A percentile compares a stretch with the other conserved stretches of the same genome.
Conservation (phyloP, 1,140 invertebrate species). For the Gryon sp. region DNA sequence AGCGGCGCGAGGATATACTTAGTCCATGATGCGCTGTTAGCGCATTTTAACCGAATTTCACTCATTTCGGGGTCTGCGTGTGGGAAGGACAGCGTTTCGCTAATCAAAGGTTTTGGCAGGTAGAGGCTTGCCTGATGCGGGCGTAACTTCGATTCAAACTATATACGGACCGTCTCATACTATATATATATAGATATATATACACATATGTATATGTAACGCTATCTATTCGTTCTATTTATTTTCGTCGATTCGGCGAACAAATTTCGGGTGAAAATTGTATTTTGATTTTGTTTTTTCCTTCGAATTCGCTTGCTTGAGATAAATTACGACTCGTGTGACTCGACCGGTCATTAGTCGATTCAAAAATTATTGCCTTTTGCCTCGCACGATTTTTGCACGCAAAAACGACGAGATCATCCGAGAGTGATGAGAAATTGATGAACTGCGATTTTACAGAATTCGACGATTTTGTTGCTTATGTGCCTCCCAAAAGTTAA, state of each 20-base stretch:
- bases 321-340: constrained; percentile 54
- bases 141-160: constrained; percentile 64
- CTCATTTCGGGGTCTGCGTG: constrained; percentile 73
- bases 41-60: constrained; percentile 74
- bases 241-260: constrained; percentile 53
- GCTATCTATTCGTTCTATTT: constrained; percentile 46
- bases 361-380: constrained; percentile 55
- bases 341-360: constrained; percentile 47
- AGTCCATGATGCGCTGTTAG: constrained; percentile 71
- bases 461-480: constrained; percentile 29
- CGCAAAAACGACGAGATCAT: constrained; percentile 26
- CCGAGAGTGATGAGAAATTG: constrained; percentile 49
- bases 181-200: too few species aligned
- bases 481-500: not conserved
- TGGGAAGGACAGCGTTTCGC: constrained; percentile 76
- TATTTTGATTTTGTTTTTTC: constrained; percentile 60
- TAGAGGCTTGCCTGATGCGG: constrained; percentile 74
- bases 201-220: too few species aligned
- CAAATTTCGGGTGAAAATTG: constrained; percentile 54
- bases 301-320: constrained; percentile 35
- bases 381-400: constrained; percentile 18
- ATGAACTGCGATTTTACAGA: constrained; percentile 28
- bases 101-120: constrained; percentile 79
- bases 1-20: constrained; percentile 74
- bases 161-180: constrained; percentile 8